Evolutionary conservation across 2,888 invertebrate species (phyloP).

Genomic region (Cephus pygmeus): DNA sequence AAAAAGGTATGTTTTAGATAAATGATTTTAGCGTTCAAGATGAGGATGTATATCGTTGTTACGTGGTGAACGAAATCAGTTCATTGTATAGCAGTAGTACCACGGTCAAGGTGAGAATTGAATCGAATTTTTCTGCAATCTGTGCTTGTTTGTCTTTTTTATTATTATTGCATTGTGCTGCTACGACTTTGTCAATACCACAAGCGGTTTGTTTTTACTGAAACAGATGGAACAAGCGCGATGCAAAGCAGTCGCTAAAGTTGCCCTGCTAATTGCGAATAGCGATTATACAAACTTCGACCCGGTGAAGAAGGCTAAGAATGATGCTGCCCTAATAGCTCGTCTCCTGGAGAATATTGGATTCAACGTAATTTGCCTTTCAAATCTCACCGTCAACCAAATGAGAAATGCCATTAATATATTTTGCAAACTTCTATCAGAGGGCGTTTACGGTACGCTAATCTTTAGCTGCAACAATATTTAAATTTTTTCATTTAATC

Average conservation of each 20-base stretch:
- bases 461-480: neutral
- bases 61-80: conserved; percentile 44
- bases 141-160: conserved; percentile 1
- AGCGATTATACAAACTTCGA: conserved; percentile 47
- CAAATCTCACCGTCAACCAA: conserved; percentile 53
- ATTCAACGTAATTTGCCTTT: conserved; percentile 55
- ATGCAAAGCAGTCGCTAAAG: conserved; percentile 51
- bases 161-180: conserved; percentile 8
- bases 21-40: conserved; percentile 38
- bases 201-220: conserved; percentile 1
- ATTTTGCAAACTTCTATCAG: conserved; percentile 48
- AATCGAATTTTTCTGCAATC: neutral
- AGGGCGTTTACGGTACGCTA: conserved; percentile 55
- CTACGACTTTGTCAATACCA: neutral
- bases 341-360: conserved; percentile 49
- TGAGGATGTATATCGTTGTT: conserved; percentile 58
- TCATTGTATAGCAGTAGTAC: conserved; percentile 44
- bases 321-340: conserved; percentile 53
- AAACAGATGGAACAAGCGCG: conserved; percentile 44
- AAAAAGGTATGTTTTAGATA: conserved; percentile 31
- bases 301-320: conserved; percentile 47
- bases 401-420: conserved; percentile 55
- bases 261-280: conserved; percentile 59
- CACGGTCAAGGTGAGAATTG: conserved; percentile 43
- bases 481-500: neutral